Percentiles rank a stretch among this genome's conserved stretches.
These are phyloP conservation scores for Melanotaenia maccullochi DNA, from an alignment of 2,797 vertebrate species.

Conservation along the genomic window DNA sequence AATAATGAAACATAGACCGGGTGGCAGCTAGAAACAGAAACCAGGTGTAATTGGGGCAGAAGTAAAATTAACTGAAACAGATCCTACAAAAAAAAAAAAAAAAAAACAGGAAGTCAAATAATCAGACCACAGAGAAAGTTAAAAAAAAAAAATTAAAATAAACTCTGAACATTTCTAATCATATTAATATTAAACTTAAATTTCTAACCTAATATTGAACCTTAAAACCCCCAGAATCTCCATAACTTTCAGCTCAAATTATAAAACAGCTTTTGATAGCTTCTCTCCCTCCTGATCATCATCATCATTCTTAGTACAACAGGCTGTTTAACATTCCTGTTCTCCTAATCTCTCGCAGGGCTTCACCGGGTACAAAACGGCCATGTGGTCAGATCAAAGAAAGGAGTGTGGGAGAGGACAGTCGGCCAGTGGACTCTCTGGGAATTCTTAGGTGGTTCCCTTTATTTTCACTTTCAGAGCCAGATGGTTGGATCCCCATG, in stretches of 20 bases:
- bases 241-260: neutral
- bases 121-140: too few species aligned
- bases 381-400: conserved; percentile 70
- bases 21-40: too few species aligned
- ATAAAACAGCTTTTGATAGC: neutral
- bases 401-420: conserved; percentile 53
- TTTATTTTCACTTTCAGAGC: conserved; percentile 7
- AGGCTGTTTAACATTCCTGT: conserved; percentile 60
- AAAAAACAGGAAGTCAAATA: too few species aligned
- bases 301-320: conserved; percentile 5
- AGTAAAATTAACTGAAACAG: too few species aligned
- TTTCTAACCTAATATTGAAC: too few species aligned
- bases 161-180: too few species aligned
- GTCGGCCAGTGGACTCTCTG: neutral
- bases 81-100: too few species aligned
- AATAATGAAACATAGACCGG: too few species aligned
- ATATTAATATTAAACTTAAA: too few species aligned
- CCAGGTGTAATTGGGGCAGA: too few species aligned
- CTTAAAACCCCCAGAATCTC: too few species aligned
- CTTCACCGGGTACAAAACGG: conserved; percentile 36
- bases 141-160: too few species aligned
- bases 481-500: neutral
- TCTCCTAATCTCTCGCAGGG: conserved; percentile 56
- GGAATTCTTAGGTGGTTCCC: conserved; percentile 21
- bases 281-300: conserved; percentile 9